These are phyloP conservation scores for Pocillopora meandrina DNA, from an alignment of 92 coral and sea anemone genomes.

Conservation along the genomic window DNA sequence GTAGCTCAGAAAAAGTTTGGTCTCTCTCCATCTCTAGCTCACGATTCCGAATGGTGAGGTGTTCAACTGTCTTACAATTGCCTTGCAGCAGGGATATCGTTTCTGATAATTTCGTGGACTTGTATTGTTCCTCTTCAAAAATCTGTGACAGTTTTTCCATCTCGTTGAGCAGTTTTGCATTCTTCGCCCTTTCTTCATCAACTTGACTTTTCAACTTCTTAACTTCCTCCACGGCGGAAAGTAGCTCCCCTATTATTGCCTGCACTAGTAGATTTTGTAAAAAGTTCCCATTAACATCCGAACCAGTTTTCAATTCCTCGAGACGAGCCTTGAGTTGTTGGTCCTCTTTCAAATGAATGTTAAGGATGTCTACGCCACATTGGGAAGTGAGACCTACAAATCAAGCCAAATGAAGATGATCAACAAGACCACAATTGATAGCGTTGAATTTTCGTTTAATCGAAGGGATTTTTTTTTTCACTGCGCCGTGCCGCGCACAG, in stretches of 20 bases:
- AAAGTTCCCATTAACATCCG: constrained; percentile 54
- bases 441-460: not conserved
- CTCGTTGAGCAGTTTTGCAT: constrained; percentile 56
- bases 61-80: constrained; percentile 60
- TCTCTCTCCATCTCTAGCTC: constrained; percentile 75
- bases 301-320: constrained; percentile 51
- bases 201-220: constrained; percentile 60
- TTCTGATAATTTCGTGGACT: constrained; percentile 76
- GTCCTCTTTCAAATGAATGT: constrained; percentile 71
- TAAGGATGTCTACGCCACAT: constrained; percentile 71
- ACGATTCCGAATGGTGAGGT: constrained; percentile 58
- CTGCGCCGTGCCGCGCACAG: too few species aligned
- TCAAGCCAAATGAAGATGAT: not conserved
- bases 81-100: constrained; percentile 69
- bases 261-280: constrained; percentile 60
- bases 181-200: constrained; percentile 48
- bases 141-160: constrained; percentile 53
- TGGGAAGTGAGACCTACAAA: constrained; percentile 1
- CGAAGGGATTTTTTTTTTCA: not conserved
- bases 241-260: constrained; percentile 43
- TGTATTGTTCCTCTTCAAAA: constrained; percentile 73
- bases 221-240: constrained; percentile 73
- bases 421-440: not conserved
- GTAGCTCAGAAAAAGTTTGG: constrained; percentile 62
- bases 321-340: constrained; percentile 56